Evolutionary conservation across 2,888 invertebrate genomes (phyloP), one percentile per base, ranked within the genome.

Genomic region (Idaea aversata): DNA sequence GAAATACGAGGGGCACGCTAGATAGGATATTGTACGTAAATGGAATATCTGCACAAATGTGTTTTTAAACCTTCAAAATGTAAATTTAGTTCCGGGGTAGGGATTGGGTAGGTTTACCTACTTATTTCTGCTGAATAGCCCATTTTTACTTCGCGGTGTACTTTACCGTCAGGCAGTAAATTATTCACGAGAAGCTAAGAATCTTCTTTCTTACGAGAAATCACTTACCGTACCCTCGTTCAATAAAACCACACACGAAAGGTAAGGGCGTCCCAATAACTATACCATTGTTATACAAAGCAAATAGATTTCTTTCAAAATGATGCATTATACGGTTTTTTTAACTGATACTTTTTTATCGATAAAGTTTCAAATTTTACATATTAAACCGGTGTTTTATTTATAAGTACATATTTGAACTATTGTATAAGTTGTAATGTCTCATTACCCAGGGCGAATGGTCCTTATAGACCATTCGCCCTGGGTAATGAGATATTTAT

Each of bases 161-260:
- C 47, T 47, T 47, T 47, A 7, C 6, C 47, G 47, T 13, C 47
- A 47, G 13, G 47, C 47, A 47, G 47, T 47, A 47, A 47, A 47
- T 47, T 47, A 47, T 47, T 47, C 47, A 47, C 47, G 47, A 10
- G 47, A 47, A 47, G 47, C 47, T 47, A 47, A 47, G 47, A 13
- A 47, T 47, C 47, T 47, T 10, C 47, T 13, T 47, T 47, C 47
- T 47, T 47, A 47, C 47, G 47, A 47, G 47, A 47, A 47, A 47
- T 47, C 47, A 47, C 13, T 47, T 47, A 47, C 47, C 47, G 47
- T 47, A 47, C 47, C 47, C 47, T 47, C 47, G 47, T 47, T 47
- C 47, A 47, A 47, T 47, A 47, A 47, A 47, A 47, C 47, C 47
- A 47, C 47, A 47, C 47, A 47, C 47, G 47, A 47, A 47, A 47